Base-by-base conservation (phyloP, 1,140 invertebrate genomes). In the Argopecten irradians region DNA sequence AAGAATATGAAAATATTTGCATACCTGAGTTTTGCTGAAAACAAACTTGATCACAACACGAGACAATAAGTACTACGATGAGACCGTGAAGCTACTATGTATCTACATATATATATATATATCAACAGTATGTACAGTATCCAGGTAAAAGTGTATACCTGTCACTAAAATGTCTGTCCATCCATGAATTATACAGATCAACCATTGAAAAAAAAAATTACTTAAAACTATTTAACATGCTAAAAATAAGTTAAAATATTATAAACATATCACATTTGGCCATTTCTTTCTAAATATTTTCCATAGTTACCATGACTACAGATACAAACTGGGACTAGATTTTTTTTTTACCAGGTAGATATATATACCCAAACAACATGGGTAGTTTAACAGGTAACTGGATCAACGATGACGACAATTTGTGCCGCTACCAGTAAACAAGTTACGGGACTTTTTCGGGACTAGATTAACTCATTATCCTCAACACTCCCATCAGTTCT, bases 191-290 rank as follows among this genome's bases (percentile, higher is more conserved):
- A 71, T 71, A 71, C 55, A 28, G 2, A 71, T 28, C 16, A 71
- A 71, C 55, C 22, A 71, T 71, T 71, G 16, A 39, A n/a, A 71
- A 71, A 11, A 71, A 71, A 71, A 71, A 16, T 71, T 71, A 71
- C 55, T 71, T 28, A 71, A 28, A 71, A 71, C 55, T 71, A 71
- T 71, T 71, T 71, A 71, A 71, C 55, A 71, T 71, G 55, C 55
- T 71, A 71, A 71, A 71, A 71, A 71, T 71, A 71, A 71, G 55
- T 71, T 71, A 71, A 71, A 71, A 71, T 71, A 71, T 71, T 71
- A 71, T 71, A 71, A 71, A 71, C 55, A 71, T 71, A 71, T 71
- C 55, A 71, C 55, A 71, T 71, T 71, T 71, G 55, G 55, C 55
- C 55, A 71, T 71, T 71, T 39, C n/a, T n/a, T 71, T 71, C 55